Conservation (phyloP, 1,140 invertebrate species). For the Cydia fagiglandana region DNA sequence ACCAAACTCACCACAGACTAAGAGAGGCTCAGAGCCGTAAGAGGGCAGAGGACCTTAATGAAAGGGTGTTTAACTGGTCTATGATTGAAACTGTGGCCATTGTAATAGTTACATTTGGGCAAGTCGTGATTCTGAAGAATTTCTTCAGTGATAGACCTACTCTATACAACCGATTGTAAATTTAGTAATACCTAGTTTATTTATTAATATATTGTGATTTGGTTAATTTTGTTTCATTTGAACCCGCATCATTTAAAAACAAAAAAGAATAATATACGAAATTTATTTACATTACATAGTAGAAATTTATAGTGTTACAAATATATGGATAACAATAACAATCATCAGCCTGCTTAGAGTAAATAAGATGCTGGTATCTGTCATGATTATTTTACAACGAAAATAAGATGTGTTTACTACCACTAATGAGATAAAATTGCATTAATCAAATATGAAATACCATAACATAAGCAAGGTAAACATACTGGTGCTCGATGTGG, state of each 20-base stretch:
- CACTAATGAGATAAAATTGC: not conserved
- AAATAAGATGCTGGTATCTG: not conserved
- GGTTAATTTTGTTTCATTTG: slow-evolving; percentile 46
- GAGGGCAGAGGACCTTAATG: slow-evolving; percentile 96
- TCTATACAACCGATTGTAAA: slow-evolving; percentile 71
- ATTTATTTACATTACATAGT: slow-evolving; percentile 17
- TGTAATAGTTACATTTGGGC: slow-evolving; percentile 90
- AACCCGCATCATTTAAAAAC: slow-evolving; percentile 31
- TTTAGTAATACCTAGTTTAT: slow-evolving; percentile 53
- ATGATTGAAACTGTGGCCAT: slow-evolving; percentile 92
- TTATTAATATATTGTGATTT: slow-evolving; percentile 51
- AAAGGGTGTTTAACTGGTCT: slow-evolving; percentile 96
- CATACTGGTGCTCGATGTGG: too few species aligned
- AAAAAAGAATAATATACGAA: not conserved
- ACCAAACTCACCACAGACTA: slow-evolving; percentile 97
- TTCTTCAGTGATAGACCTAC: slow-evolving; percentile 94
- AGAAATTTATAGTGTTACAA: not conserved
- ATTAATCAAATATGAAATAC: not conserved
- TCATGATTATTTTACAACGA: not conserved
- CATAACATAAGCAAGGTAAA: too few species aligned
- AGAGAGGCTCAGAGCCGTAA: slow-evolving; percentile 96
- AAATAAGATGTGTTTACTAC: not conserved
- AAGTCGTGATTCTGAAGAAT: slow-evolving; percentile 95
- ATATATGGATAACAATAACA: not conserved
- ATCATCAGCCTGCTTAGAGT: not conserved